Evolutionary conservation across 2,113 vertebrate species (phyloP).

Genomic region (Esox niger): DNA sequence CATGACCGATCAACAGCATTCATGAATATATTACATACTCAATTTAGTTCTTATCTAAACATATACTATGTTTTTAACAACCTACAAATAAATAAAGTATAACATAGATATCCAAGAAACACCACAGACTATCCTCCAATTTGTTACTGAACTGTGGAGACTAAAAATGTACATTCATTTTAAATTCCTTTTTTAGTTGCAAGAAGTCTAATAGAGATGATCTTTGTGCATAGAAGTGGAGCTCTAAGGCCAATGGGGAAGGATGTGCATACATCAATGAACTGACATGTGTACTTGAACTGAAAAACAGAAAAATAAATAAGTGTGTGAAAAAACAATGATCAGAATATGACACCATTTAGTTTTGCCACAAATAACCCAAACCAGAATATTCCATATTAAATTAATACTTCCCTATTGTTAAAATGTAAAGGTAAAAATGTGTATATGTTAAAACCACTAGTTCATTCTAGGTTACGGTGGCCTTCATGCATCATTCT

Average conservation of each 20-base stretch:
- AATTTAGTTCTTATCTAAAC: slow-evolving; percentile 25
- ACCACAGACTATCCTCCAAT: slow-evolving; percentile 50
- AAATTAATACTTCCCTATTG: background rate
- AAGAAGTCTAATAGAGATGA: slow-evolving; percentile 29
- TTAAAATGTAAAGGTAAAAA: background rate
- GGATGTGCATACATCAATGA: background rate
- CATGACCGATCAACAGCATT: slow-evolving; percentile 69
- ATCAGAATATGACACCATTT: background rate
- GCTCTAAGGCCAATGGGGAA: slow-evolving; percentile 59
- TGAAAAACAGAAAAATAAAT: too few relatives aligned
- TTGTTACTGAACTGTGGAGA: slow-evolving; percentile 52
- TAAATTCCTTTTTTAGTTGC: slow-evolving; percentile 38
- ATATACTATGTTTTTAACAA: slow-evolving; percentile 38
- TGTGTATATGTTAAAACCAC: slow-evolving; percentile 9
- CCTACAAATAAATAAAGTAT: slow-evolving; percentile 60
- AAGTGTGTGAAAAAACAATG: too few relatives aligned
- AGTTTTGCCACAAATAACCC: background rate
- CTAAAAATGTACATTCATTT: slow-evolving; percentile 53
- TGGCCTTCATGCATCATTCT: slow-evolving; percentile 46
- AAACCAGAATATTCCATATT: background rate
- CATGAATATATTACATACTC: slow-evolving; percentile 56
- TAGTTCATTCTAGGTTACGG: slow-evolving; percentile 12
- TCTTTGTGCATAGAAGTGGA: slow-evolving; percentile 74
- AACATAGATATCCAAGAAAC: slow-evolving; percentile 54
- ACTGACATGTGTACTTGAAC: background rate